Percentiles rank a stretch among this genome's conserved stretches.
Evolutionary conservation across 2,113 vertebrate genomes (phyloP).

Genomic region (Albula goreensis): DNA sequence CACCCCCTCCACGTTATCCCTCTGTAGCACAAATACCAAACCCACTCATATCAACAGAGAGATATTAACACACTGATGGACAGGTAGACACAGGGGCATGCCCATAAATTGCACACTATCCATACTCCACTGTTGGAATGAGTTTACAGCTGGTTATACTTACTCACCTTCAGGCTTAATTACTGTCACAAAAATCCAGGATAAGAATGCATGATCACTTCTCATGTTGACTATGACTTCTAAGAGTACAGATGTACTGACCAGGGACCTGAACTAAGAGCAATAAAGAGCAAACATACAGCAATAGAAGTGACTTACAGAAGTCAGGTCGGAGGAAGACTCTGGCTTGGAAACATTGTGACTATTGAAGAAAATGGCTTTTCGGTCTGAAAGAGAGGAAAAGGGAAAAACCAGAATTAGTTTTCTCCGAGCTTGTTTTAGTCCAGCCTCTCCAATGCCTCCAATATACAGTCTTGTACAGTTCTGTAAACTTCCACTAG

Average conservation of each 20-base stretch:
- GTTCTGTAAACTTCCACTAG: conserved; percentile 50
- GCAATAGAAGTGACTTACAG: conserved; percentile 70
- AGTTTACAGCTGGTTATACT: not conserved
- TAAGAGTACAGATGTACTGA: too few relatives aligned
- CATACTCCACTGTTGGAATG: not conserved
- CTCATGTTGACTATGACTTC: too few relatives aligned
- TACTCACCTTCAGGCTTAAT: not conserved
- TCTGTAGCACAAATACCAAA: conserved; percentile 59
- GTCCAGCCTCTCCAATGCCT: not conserved
- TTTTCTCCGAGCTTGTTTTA: not conserved
- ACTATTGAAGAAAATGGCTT: conserved; percentile 99
- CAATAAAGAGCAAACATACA: not conserved
- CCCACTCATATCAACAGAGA: not conserved
- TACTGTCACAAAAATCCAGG: not conserved
- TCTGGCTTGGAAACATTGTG: conserved; percentile 99
- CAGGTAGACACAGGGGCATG: not conserved
- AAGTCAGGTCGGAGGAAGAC: conserved; percentile 92
- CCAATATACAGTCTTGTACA: conserved; percentile 4
- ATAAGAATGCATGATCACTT: not conserved
- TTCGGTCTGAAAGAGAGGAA: conserved; percentile 78
- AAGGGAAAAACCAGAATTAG: not conserved
- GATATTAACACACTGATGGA: not conserved
- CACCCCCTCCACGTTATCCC: conserved; percentile 93
- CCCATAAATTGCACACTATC: not conserved
- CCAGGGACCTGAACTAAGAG: not conserved